Conservation (phyloP, 2,797 vertebrate genomes). For the Alectoris magna region DNA sequence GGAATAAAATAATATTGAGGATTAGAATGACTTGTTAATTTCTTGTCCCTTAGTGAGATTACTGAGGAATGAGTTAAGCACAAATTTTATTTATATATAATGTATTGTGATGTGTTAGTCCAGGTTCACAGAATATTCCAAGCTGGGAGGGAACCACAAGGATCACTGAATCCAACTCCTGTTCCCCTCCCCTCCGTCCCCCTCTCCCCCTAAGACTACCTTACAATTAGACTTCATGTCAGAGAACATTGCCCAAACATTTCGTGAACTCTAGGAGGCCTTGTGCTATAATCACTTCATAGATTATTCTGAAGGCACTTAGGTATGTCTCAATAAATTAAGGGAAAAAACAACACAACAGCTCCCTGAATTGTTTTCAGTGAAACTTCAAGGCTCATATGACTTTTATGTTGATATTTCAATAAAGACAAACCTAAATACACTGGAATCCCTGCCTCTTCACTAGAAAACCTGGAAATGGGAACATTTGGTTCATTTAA, state of each 20-base stretch:
- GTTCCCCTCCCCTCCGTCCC: no score
- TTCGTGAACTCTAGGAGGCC: neutral
- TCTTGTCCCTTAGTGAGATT: neutral
- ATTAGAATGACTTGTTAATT: neutral
- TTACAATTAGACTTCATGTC: neutral
- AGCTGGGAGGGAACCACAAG: neutral
- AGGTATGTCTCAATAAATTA: neutral
- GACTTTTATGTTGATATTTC: neutral
- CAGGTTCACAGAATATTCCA: neutral
- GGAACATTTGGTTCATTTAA: neutral
- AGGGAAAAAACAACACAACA: neutral
- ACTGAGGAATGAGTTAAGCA: neutral
- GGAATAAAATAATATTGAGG: neutral
- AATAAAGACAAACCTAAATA: neutral
- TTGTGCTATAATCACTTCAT: neutral
- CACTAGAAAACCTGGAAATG: neutral
- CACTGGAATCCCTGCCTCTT: neutral
- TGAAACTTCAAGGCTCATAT: neutral
- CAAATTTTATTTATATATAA: neutral
- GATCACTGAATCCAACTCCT: neutral
- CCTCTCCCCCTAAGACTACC: neutral
- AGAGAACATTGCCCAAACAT: neutral
- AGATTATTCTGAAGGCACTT: neutral
- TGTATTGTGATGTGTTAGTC: neutral
- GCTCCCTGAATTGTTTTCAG: neutral